Percentiles rank a stretch among this genome's conserved stretches.
These are phyloP conservation scores for Bucco capensis DNA, from an alignment of 2,113 vertebrate species.

Conservation along the genomic window DNA sequence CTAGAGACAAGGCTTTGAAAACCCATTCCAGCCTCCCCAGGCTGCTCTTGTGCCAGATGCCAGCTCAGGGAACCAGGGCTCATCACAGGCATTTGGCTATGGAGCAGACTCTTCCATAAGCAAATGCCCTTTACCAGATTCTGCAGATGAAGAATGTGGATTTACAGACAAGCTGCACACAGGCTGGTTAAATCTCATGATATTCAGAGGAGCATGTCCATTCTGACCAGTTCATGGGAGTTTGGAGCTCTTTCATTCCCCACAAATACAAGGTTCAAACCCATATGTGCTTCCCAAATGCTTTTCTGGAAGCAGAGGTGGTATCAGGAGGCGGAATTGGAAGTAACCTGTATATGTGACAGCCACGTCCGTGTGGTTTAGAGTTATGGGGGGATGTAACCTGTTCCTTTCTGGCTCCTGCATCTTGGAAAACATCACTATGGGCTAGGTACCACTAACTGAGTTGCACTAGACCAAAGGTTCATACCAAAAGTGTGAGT, in stretches of 20 bases:
- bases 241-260: not conserved
- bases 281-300: not conserved
- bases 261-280: not conserved
- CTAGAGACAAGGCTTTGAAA: not conserved
- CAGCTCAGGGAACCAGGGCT: not conserved
- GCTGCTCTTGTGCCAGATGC: not conserved
- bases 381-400: not conserved
- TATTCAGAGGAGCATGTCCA: not conserved
- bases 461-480: not conserved
- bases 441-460: not conserved
- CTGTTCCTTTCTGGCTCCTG: not conserved
- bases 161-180: not conserved
- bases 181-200: not conserved
- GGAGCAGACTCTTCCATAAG: not conserved
- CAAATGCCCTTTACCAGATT: not conserved
- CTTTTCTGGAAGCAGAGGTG: not conserved
- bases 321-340: not conserved
- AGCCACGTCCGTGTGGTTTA: not conserved
- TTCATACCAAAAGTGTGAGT: not conserved
- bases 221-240: not conserved
- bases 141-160: not conserved
- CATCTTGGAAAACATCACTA: not conserved
- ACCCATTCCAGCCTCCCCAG: not conserved
- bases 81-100: fast-evolving
- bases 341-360: fast-evolving